Conservation (phyloP, 2,797 vertebrate genomes). For the Sebastes baramenuke region DNA sequence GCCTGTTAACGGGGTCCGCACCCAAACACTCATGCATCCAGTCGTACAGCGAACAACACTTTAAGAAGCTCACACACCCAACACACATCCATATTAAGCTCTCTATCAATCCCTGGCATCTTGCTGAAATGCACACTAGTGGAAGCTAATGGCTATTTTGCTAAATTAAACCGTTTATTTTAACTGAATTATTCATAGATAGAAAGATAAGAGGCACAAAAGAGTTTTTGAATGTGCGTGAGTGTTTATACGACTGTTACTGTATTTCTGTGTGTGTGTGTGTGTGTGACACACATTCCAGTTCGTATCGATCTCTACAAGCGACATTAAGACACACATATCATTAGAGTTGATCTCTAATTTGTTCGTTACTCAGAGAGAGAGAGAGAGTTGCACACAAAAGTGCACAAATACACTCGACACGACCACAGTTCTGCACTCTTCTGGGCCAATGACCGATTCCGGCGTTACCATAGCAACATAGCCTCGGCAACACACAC, state of each 20-base stretch:
- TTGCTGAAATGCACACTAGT: not conserved
- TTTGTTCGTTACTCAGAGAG: conserved; percentile 74
- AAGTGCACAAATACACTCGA: conserved; percentile 62
- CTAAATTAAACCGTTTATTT: conserved; percentile 23
- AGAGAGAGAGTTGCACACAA: conserved; percentile 69
- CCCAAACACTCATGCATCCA: conserved; percentile 15
- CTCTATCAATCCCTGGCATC: not conserved
- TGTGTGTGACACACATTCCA: not conserved
- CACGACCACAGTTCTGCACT: conserved; percentile 62
- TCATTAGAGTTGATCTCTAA: conserved; percentile 69
- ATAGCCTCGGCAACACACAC: conserved; percentile 65
- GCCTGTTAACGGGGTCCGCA: conserved; percentile 16
- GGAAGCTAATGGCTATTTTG: conserved; percentile 35
- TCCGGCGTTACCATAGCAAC: conserved; percentile 87
- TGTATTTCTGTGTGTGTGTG: conserved; percentile 3
- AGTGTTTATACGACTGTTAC: not conserved
- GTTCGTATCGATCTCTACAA: conserved; percentile 45
- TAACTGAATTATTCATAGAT: conserved; percentile 26
- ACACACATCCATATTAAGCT: not conserved
- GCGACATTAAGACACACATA: not conserved
- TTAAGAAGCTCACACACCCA: conserved; percentile 8
- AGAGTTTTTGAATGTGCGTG: not conserved
- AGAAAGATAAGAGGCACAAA: not conserved
- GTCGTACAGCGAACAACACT: not conserved
- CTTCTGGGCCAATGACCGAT: conserved; percentile 80